Evolutionary conservation across 2,888 invertebrate species (phyloP), one percentile per base, ranked within the genome.

Genomic region (Drosophila subsilvestris): DNA sequence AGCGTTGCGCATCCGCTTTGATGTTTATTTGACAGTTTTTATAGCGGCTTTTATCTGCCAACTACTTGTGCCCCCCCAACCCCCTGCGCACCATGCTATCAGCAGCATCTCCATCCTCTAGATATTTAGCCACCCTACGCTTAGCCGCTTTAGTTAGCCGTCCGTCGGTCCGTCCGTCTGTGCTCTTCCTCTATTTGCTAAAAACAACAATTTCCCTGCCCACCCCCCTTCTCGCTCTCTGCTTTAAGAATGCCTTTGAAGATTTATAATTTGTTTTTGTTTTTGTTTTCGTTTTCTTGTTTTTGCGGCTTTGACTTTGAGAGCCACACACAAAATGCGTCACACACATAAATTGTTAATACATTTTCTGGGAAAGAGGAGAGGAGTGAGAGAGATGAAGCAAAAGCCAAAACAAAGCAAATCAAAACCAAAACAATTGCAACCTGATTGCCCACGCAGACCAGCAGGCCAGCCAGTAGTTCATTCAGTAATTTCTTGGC

Each of bases 11-110:
- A 89, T 89, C 88, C 81, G 85, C 89, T 89, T 89, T 89, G 89
- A 89, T 89, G 89, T 89, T 88, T 89, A 84, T 80, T 89, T 89
- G 89, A 89, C 89, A 89, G 88, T 80, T 89, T 89, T 89, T 89
- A 86, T 86, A 84, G 85, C 87, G 82, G 86, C 88, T 88, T 89
- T 89, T 88, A 89, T 88, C 89, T 88, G 75, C 75, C 78, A 84
- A 82, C 81, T 82, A 84, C 82, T 82, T 78, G 81, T 43, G 44
- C 32, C 27, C 49, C 29, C 37, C 8, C 14, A n/a, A 10, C 27
- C 14, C 17, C 3, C 3, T 14, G 27, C n/a, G 14, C 18, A 22
- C 42, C 17, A 18, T 10, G n/a, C 1, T 27, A 32, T 49, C 32
- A 20, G 12, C 29, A 18, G 18, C 17, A 43, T 14, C 27, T 17